Conservation (phyloP, 2,113 vertebrate genomes). For the Xiphophorus maculatus region DNA sequence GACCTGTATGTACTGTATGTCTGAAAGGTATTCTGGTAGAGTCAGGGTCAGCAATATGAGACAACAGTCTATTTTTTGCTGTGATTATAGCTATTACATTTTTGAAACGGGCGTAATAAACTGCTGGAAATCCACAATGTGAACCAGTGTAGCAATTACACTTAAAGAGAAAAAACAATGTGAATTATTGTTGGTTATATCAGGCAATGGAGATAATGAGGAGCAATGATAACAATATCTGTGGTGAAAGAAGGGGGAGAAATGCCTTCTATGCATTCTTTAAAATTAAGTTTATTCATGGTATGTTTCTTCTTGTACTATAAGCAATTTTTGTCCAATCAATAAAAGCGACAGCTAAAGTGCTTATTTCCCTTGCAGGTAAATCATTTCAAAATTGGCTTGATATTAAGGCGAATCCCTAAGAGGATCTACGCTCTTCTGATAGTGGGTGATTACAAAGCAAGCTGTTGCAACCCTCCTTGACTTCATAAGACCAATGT, state of each 20-base stretch:
- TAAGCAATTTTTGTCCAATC: constrained; percentile 69
- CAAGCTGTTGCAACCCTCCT: constrained; percentile 60
- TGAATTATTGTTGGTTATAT: constrained; percentile 68
- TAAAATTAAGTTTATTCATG: constrained; percentile 69
- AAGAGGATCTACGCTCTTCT: constrained; percentile 50
- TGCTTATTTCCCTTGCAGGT: constrained; percentile 75
- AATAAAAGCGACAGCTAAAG: constrained; percentile 70
- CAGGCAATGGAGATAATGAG: constrained; percentile 45
- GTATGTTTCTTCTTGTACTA: constrained; percentile 69
- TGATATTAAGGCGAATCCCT: constrained; percentile 73
- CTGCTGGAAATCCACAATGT: constrained; percentile 9
- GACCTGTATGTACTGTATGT: constrained; percentile 14
- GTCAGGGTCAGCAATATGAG: constrained; percentile 8
- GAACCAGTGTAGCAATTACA: constrained; percentile 51
- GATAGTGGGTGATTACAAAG: constrained; percentile 71
- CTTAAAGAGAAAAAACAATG: constrained; percentile 44
- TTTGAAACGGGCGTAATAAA: constrained; percentile 31
- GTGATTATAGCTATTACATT: constrained; percentile 39
- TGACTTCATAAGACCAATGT: constrained; percentile 52
- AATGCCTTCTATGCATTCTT: constrained; percentile 43
- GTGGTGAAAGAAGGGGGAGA: background rate
- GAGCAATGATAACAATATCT: constrained; percentile 67
- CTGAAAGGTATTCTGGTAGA: constrained; percentile 14
- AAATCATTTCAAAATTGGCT: constrained; percentile 78
- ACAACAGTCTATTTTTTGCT: constrained; percentile 17